These are phyloP conservation scores for Setophaga petechia DNA, from an alignment of 2,113 vertebrate genomes.

Conservation along the genomic window DNA sequence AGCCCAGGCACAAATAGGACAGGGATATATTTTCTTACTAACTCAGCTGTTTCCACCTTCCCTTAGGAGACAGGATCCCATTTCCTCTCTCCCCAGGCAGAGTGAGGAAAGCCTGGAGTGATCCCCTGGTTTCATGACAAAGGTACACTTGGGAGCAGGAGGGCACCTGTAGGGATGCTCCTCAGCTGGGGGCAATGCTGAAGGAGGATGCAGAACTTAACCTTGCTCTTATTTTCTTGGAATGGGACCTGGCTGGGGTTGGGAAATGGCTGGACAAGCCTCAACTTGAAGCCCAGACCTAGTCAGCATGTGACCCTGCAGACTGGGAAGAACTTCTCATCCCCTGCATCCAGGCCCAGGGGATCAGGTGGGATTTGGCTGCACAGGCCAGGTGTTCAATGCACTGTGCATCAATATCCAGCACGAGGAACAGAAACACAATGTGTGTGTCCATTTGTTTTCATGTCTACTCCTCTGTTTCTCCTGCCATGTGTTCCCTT, in stretches of 20 bases:
- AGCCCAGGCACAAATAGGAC: neutral
- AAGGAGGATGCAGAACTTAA: neutral
- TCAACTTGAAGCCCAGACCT: neutral
- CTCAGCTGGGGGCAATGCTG: neutral
- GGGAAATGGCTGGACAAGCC: neutral
- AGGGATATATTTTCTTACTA: neutral
- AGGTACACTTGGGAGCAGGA: neutral
- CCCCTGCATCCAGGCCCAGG: neutral
- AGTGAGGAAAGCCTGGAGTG: neutral
- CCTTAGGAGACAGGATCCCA: neutral
- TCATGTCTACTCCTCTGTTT: neutral
- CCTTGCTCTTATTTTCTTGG: neutral
- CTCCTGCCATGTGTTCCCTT: neutral
- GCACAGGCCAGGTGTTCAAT: neutral
- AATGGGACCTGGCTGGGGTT: neutral
- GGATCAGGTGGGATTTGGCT: neutral
- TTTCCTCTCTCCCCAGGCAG: neutral
- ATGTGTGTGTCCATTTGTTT: neutral
- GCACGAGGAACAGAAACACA: neutral
- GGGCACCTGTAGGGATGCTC: neutral
- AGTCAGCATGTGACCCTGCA: rapidly evolving
- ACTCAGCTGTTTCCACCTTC: neutral
- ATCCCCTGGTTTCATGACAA: neutral
- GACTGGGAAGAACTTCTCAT: neutral
- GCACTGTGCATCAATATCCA: neutral